Conservation (phyloP, 2,888 invertebrate species). For the Digitonthophagus gazella region DNA sequence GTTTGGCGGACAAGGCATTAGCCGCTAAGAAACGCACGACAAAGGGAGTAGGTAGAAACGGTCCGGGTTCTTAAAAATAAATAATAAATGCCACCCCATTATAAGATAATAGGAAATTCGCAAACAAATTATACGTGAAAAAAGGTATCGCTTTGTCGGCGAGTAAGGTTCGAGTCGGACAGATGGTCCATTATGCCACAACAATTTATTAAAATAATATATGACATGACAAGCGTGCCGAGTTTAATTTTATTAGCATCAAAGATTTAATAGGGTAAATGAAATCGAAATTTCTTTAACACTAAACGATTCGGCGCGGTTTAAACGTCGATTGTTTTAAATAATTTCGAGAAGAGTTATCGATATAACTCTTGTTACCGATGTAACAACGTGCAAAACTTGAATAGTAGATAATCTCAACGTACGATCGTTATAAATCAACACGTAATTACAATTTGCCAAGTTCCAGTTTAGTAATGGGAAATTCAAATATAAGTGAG, state of each 20-base stretch:
- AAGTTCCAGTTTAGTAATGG: not conserved
- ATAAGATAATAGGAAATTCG: not conserved
- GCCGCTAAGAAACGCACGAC: not conserved
- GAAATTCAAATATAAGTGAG: not conserved
- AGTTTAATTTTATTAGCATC: conserved; percentile 34
- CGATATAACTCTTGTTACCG: too few relatives aligned
- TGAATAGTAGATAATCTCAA: not conserved
- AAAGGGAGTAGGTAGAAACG: not conserved
- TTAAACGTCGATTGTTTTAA: too few relatives aligned
- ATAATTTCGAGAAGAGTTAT: too few relatives aligned
- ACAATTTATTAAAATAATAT: conserved; percentile 35
- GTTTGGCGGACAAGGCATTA: not conserved
- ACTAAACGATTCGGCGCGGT: not conserved
- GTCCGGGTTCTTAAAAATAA: not conserved
- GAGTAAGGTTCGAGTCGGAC: not conserved
- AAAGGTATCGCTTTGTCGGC: not conserved
- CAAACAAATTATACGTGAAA: not conserved
- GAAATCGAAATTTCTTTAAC: conserved; percentile 19
- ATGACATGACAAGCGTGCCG: conserved; percentile 34
- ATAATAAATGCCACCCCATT: not conserved
- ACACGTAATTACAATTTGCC: not conserved
- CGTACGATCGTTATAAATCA: not conserved
- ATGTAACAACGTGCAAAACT: not conserved
- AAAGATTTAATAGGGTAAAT: conserved; percentile 24
- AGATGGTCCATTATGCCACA: conserved; percentile 27